Conservation (phyloP, 2,113 vertebrate species). For the Aythya baeri region DNA sequence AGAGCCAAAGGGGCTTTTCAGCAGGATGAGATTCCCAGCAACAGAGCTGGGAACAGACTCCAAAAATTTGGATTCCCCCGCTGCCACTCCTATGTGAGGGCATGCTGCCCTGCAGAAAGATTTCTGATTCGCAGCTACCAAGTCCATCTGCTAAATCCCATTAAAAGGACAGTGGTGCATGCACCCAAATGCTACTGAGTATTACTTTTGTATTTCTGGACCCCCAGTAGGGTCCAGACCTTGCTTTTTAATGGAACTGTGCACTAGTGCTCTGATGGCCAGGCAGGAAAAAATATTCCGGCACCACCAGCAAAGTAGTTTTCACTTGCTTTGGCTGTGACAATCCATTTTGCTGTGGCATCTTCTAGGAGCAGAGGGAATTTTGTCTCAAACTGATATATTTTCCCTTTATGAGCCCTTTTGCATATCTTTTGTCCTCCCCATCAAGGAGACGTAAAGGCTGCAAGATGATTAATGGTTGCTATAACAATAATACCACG, state of each 20-base stretch:
- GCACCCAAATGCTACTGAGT: no score
- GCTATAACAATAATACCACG: not conserved
- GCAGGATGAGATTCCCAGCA: not conserved
- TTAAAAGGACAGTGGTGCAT: no score
- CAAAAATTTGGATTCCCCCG: not conserved
- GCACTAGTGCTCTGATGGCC: not conserved
- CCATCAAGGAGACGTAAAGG: not conserved
- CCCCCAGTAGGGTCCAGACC: not conserved
- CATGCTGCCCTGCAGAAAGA: not conserved
- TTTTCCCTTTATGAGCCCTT: not conserved
- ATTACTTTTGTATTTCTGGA: not conserved
- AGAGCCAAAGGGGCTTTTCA: not conserved
- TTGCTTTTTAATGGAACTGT: not conserved
- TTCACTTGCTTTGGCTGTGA: not conserved
- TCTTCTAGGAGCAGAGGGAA: not conserved
- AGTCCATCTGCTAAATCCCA: not conserved
- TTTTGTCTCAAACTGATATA: not conserved
- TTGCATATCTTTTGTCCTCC: not conserved
- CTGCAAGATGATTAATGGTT: not conserved
- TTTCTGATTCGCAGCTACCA: not conserved
- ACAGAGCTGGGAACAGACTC: not conserved
- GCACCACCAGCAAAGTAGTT: not conserved
- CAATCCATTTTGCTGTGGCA: not conserved
- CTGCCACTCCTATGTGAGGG: not conserved
- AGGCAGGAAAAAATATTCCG: not conserved